phyloP scores from a whole-genome alignment of 2,888 invertebrate genomes.

The Oscheius sp. region DNA sequence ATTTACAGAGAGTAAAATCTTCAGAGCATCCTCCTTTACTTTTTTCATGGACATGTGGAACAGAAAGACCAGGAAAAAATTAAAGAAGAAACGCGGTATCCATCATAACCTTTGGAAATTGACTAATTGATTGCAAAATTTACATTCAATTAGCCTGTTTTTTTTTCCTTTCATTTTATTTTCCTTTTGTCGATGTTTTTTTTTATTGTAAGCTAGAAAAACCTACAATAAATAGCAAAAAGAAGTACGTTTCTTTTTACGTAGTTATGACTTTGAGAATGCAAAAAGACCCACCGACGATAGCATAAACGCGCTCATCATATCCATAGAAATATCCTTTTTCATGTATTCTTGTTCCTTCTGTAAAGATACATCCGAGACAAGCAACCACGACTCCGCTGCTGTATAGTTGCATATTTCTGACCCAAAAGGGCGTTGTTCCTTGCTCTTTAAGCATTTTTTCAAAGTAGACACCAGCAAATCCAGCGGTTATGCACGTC shows the following conservation, averaged over 20 bases:
- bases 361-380: slow-evolving; percentile 58
- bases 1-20: neutral
- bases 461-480: slow-evolving; percentile 71
- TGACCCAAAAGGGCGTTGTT: slow-evolving; percentile 69
- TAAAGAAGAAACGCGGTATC: no score
- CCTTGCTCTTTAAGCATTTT: slow-evolving; percentile 70
- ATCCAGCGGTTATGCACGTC: slow-evolving; percentile 71
- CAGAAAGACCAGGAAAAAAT: no score
- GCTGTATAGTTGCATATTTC: slow-evolving; percentile 71
- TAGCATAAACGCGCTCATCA: slow-evolving; percentile 59
- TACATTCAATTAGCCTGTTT: no score
- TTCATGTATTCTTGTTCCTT: slow-evolving; percentile 50
- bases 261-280: no score
- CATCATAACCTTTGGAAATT: no score
- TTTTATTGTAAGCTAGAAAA: no score
- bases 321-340: slow-evolving; percentile 70
- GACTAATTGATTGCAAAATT: no score
- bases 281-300: slow-evolving; percentile 57
- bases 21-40: neutral
- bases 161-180: no score
- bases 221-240: no score
- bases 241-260: no score
- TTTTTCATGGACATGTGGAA: no score
- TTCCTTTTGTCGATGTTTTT: no score
- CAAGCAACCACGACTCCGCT: slow-evolving; percentile 67